These are phyloP conservation scores for Erebia ligea DNA, from an alignment of 2,888 invertebrate genomes.

Conservation along the genomic window DNA sequence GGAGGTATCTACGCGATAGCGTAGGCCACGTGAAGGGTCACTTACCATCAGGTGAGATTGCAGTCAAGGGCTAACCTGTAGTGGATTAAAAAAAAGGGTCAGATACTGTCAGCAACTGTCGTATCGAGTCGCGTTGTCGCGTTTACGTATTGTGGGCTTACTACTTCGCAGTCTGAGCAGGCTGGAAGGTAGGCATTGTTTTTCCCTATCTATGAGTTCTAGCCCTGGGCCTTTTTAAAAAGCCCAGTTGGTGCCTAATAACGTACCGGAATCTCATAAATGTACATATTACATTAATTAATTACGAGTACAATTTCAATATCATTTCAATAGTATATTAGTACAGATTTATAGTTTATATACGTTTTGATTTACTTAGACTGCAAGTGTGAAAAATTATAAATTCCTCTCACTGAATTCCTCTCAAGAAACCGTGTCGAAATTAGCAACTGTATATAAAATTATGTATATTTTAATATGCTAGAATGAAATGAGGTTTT, in stretches of 20 bases:
- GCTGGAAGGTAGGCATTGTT: too few species aligned
- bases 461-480: neutral
- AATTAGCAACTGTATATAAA: slow-evolving; percentile 16
- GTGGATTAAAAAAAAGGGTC: too few species aligned
- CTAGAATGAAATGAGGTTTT: neutral
- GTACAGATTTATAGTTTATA: slow-evolving; percentile 20
- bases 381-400: slow-evolving; percentile 23
- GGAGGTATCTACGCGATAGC: too few species aligned
- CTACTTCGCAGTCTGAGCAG: too few species aligned
- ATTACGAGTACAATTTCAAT: too few species aligned
- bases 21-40: too few species aligned
- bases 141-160: too few species aligned
- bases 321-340: slow-evolving; percentile 6
- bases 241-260: neutral
- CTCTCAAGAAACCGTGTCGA: neutral
- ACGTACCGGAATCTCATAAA: neutral
- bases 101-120: too few species aligned
- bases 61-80: too few species aligned
- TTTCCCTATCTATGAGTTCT: neutral
- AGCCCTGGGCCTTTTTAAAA: neutral
- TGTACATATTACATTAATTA: slow-evolving; percentile 2
- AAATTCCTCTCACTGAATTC: slow-evolving; percentile 5
- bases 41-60: too few species aligned
- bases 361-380: slow-evolving; percentile 28
- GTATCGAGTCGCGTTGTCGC: too few species aligned